Percentiles rank a stretch among this genome's conserved stretches.
These are phyloP conservation scores for Patella caerulea DNA, from an alignment of 2,888 invertebrate species.

Conservation along the genomic window DNA sequence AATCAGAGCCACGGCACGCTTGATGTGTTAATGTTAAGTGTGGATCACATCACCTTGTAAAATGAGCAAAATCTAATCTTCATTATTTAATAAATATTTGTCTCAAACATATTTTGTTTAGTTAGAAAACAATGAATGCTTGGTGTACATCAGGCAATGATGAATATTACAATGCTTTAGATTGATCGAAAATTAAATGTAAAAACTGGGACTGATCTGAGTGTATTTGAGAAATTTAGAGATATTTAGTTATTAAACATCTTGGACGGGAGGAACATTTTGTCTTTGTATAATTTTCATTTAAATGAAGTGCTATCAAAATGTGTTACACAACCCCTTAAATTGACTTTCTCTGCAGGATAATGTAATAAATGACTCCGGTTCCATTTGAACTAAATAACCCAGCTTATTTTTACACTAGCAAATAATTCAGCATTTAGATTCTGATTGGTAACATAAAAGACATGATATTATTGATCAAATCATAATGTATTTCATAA, in stretches of 20 bases:
- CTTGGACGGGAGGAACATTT: no score
- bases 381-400: neutral
- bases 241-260: no score
- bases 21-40: no score
- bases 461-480: conserved; percentile 9
- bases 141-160: neutral
- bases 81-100: no score
- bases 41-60: no score
- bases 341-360: conserved; percentile 9
- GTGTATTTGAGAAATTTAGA: no score
- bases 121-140: neutral
- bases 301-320: neutral
- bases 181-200: no score
- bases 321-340: neutral
- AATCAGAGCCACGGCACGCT: neutral
- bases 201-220: no score
- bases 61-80: no score
- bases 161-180: neutral
- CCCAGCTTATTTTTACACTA: conserved; percentile 7
- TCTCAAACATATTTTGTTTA: neutral
- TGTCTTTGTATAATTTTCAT: no score
- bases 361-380: neutral
- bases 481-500: conserved; percentile 10
- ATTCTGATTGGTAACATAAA: neutral
- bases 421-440: neutral